phyloP scores from a whole-genome alignment of 2,797 vertebrate species.

The Rhinella marina region DNA sequence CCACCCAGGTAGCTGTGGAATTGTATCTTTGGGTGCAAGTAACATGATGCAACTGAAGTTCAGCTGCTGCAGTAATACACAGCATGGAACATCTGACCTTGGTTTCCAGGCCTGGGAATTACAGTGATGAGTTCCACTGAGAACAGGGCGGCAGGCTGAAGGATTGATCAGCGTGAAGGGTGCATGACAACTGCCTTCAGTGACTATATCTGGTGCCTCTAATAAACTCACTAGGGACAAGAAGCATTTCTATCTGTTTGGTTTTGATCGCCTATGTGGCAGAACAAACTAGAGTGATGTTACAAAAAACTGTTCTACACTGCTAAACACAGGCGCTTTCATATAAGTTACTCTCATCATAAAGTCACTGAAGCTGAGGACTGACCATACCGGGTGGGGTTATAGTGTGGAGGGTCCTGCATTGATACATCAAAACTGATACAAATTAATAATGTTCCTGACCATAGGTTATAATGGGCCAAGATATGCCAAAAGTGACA shows the following conservation, averaged over 20 bases:
- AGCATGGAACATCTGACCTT: slow-evolving; percentile 41
- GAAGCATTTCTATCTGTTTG: slow-evolving; percentile 11
- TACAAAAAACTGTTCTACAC: not conserved
- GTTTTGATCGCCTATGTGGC: not conserved
- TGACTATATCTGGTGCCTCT: slow-evolving; percentile 46
- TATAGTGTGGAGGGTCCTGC: not conserved
- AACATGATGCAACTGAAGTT: slow-evolving; percentile 44
- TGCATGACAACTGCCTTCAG: slow-evolving; percentile 24
- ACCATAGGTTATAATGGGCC: no score
- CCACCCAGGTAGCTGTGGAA: slow-evolving; percentile 24
- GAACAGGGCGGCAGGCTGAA: slow-evolving; percentile 38
- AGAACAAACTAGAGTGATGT: slow-evolving; percentile 18
- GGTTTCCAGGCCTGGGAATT: slow-evolving; percentile 59
- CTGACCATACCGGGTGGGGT: not conserved
- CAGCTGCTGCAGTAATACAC: slow-evolving; percentile 40
- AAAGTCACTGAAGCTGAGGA: not conserved
- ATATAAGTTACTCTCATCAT: not conserved
- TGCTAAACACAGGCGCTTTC: slow-evolving; percentile 5
- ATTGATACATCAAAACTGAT: not conserved
- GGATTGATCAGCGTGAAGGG: slow-evolving; percentile 39
- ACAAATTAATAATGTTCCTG: no score
- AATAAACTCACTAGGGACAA: slow-evolving; percentile 57
- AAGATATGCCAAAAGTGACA: no score
- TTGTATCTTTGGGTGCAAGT: slow-evolving; percentile 19
- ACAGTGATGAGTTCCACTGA: slow-evolving; percentile 43